A percentile compares a stretch with the other conserved stretches of the same genome.
Evolutionary conservation across 1,140 invertebrate genomes (phyloP).

Genomic region (Lineus longissimus): DNA sequence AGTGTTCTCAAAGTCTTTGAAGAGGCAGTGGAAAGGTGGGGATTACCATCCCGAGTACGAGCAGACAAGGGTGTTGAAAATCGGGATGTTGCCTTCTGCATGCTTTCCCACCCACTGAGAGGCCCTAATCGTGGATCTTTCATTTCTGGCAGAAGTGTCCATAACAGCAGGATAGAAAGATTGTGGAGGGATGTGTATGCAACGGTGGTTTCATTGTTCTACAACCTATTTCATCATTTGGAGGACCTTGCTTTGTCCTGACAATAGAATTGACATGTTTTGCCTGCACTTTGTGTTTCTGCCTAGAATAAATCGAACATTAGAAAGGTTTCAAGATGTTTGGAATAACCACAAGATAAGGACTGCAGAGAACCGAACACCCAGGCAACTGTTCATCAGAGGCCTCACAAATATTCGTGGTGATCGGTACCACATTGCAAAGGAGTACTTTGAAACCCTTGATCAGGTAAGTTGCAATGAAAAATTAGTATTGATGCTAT

Average conservation of each 20-base stretch:
- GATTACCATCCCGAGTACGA: background rate
- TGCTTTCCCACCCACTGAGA: background rate
- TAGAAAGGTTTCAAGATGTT: background rate
- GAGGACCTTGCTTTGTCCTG: background rate
- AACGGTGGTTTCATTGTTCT: background rate
- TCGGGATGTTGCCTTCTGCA: background rate
- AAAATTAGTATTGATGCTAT: too few species aligned
- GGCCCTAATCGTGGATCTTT: background rate
- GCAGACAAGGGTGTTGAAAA: slow-evolving; percentile 3
- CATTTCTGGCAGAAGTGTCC: background rate
- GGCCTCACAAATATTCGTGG: background rate
- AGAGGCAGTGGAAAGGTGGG: background rate
- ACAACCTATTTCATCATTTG: background rate
- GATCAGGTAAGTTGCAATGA: too few species aligned
- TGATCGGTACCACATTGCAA: too few species aligned
- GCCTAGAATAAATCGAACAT: background rate
- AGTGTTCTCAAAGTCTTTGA: background rate
- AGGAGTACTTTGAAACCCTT: too few species aligned
- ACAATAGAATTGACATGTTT: background rate
- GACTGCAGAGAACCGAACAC: background rate
- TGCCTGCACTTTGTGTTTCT: background rate
- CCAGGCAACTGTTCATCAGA: background rate
- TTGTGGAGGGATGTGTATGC: slow-evolving; percentile 1
- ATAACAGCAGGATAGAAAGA: background rate
- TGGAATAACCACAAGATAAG: slow-evolving; percentile 3